These are phyloP conservation scores for Brachionus angularis DNA, from an alignment of 1,140 invertebrate species.

Conservation along the genomic window DNA sequence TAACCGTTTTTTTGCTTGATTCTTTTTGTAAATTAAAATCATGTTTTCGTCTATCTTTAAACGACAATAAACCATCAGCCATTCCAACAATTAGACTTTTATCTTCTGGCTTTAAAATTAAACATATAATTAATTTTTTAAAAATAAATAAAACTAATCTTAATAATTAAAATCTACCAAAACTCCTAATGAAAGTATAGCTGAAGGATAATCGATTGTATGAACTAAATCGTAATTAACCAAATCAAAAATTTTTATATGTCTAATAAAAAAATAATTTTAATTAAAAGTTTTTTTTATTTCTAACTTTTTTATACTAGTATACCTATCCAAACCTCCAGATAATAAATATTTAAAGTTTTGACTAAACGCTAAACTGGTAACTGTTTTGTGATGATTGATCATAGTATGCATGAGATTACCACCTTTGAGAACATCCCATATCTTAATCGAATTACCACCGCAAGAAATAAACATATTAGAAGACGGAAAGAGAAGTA, in stretches of 20 bases:
- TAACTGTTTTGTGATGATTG: constrained; percentile 86
- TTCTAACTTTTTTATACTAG: neutral
- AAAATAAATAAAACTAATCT: constrained; percentile 23
- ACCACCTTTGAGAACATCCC: constrained; percentile 82
- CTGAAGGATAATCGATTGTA: constrained; percentile 81
- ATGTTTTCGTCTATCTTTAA: constrained; percentile 67
- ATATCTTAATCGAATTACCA: constrained; percentile 83
- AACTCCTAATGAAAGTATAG: constrained; percentile 77
- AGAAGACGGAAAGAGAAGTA: constrained; percentile 80
- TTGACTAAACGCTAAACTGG: constrained; percentile 66
- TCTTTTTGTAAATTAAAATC: constrained; percentile 45
- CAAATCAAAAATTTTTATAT: constrained; percentile 87
- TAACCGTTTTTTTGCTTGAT: neutral
- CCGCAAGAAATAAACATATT: constrained; percentile 80
- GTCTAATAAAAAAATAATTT: constrained; percentile 55
- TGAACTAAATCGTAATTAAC: constrained; percentile 79
- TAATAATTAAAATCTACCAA: constrained; percentile 62
- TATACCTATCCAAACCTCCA: constrained; percentile 74
- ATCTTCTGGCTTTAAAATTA: constrained; percentile 66
- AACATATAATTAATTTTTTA: neutral
- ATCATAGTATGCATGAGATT: constrained; percentile 73
- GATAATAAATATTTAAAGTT: constrained; percentile 77
- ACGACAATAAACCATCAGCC: constrained; percentile 82
- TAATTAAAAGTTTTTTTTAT: neutral
- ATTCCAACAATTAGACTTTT: constrained; percentile 80